Conservation (phyloP, 2,888 invertebrate genomes). For the Cybosia mesomella region DNA sequence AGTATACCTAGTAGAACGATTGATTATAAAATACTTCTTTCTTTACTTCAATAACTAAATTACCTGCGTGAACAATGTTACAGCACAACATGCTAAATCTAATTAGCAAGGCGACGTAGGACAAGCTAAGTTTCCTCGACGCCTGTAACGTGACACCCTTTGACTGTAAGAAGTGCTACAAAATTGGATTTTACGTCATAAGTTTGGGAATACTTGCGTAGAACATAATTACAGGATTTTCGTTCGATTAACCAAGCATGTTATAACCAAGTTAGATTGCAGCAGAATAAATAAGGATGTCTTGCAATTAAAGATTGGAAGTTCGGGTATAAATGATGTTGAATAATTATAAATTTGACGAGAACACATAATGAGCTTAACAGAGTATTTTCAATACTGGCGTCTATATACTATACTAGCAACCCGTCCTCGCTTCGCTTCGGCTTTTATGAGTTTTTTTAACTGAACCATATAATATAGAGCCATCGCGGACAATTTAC, state of each 20-base stretch:
- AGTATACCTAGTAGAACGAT: neutral
- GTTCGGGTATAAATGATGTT: too few species aligned
- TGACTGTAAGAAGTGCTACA: neutral
- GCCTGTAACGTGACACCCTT: neutral
- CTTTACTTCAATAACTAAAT: neutral
- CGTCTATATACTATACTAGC: too few species aligned
- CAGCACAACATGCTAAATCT: neutral
- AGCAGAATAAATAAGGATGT: neutral
- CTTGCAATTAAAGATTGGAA: neutral
- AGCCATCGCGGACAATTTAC: too few species aligned
- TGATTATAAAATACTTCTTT: neutral
- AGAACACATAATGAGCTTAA: too few species aligned
- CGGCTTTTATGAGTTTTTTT: too few species aligned
- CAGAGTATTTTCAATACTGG: too few species aligned
- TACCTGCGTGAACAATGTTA: neutral
- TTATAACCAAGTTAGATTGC: neutral
- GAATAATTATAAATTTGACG: too few species aligned
- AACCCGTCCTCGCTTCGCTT: too few species aligned
- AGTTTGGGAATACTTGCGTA: neutral
- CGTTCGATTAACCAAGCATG: neutral
- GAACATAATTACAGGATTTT: neutral
- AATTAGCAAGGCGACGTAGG: neutral
- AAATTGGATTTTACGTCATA: conserved; percentile 1
- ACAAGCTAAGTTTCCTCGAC: neutral
- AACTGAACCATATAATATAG: too few species aligned